phyloP scores from a whole-genome alignment of 1,140 invertebrate species.

The Rhagoletis zephyria region DNA sequence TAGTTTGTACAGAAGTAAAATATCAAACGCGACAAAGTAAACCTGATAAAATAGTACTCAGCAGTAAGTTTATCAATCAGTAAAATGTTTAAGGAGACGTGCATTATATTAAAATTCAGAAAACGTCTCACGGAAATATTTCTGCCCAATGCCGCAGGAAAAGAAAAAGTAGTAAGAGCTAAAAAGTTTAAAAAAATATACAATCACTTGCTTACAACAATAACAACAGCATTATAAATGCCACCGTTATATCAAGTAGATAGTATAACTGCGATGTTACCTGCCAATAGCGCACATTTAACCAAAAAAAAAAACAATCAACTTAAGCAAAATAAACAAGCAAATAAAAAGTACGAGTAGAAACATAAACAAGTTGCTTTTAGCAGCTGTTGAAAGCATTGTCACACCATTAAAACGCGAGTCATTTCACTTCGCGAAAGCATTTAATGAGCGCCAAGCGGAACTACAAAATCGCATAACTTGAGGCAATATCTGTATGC shows the following conservation, averaged over 20 bases:
- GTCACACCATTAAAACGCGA: not conserved
- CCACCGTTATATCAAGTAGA: not conserved
- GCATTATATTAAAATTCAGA: not conserved
- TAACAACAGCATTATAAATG: not conserved
- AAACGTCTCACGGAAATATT: not conserved
- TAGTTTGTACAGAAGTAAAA: not conserved
- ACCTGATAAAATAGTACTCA: not conserved
- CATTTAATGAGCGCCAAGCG: constrained; percentile 28
- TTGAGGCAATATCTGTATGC: not conserved
- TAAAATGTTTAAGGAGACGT: constrained; percentile 1
- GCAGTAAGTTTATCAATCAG: constrained; percentile 39
- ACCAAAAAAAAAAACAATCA: not conserved
- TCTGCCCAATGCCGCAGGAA: not conserved
- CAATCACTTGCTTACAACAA: constrained; percentile 20
- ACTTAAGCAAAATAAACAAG: constrained; percentile 5
- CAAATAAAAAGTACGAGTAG: not conserved
- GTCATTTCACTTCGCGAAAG: not conserved
- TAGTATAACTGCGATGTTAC: not conserved
- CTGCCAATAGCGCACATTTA: not conserved
- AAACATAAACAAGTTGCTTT: constrained; percentile 20
- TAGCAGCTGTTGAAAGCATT: constrained; percentile 14
- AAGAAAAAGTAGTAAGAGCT: not conserved
- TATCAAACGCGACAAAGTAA: not conserved
- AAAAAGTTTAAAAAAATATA: not conserved
- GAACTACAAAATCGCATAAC: constrained; percentile 16